Evolutionary conservation across 2,888 invertebrate genomes (phyloP), one percentile per base, ranked within the genome.

Genomic region (Barypeithes pellucidus): DNA sequence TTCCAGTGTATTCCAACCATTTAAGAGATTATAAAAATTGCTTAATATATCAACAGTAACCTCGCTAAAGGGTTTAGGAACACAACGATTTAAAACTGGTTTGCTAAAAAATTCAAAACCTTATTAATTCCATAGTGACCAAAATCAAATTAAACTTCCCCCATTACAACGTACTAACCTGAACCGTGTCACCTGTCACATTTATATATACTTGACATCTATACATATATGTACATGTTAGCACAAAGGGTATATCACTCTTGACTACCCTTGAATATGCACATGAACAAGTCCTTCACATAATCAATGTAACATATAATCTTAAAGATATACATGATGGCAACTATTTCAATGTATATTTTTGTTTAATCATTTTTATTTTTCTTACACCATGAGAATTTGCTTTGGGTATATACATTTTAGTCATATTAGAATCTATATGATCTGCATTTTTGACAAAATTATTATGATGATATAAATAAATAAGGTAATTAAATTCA

Each of bases 1-100:
- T 85, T 96, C 95, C 79, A 96, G 90, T 36, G 93, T 90, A 84
- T 96, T 95, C 93, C 96, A 95, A 79, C 93, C 93, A 83, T 97
- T 96, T 52, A 97, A 88, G 80, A 94, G 88, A 4, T 91, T 91
- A 86, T 95, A 95, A 79, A 96, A 90, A 83, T 94, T 92, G 60
- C 88, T 89, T 73, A 92, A 88, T 24, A 93, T 88, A 77, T 89
- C 88, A 43, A 88, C 87, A 0, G 91, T 89, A 9, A 92, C 86
- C 67, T 93, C 92, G 77, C 90, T 89, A 8, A 93, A 89, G 50
- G 90, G 88, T 81, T 90, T 90, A 4, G 97, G 97, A 79, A 97
- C 91, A 86, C 98, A 98, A 72, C 97, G 91, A 85, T 96, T 95
- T 69, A 97, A 86, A 33, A 98, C 89, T 3, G 95, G 91, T 68